phyloP scores from a whole-genome alignment of 2,113 vertebrate genomes.

The Stegastes partitus region DNA sequence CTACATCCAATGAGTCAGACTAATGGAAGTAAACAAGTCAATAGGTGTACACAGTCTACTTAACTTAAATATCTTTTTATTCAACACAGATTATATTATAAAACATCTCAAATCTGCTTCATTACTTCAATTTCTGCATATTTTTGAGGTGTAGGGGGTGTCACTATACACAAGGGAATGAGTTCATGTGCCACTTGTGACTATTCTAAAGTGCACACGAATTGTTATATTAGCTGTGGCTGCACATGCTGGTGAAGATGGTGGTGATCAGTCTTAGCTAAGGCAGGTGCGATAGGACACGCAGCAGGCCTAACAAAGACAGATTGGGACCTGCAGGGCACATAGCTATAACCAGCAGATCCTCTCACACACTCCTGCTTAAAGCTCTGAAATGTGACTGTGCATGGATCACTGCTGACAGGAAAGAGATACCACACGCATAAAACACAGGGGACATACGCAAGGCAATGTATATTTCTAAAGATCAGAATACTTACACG shows the following conservation, averaged over 20 bases:
- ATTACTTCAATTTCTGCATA: background rate
- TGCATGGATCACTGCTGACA: slow-evolving; percentile 61
- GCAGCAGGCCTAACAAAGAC: slow-evolving; percentile 80
- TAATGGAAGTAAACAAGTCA: too few species aligned
- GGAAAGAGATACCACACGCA: slow-evolving; percentile 51
- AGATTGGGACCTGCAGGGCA: slow-evolving; percentile 78
- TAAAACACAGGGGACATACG: slow-evolving; percentile 24
- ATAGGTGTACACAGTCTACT: too few species aligned
- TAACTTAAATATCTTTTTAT: background rate
- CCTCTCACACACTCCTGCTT: slow-evolving; percentile 56
- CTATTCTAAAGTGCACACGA: slow-evolving; percentile 75
- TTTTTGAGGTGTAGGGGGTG: background rate
- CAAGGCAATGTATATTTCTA: slow-evolving; percentile 2
- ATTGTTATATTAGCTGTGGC: slow-evolving; percentile 68
- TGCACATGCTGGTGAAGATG: slow-evolving; percentile 66
- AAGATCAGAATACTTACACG: slow-evolving; percentile 14
- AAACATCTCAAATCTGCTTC: slow-evolving; percentile 3
- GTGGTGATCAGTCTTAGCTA: slow-evolving; percentile 80
- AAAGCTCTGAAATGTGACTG: slow-evolving; percentile 59
- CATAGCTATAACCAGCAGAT: slow-evolving; percentile 61
- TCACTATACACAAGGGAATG: slow-evolving; percentile 10
- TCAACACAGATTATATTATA: background rate
- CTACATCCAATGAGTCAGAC: too few species aligned
- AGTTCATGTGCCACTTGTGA: slow-evolving; percentile 66
- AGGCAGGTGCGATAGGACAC: slow-evolving; percentile 65